Base-by-base conservation (phyloP, 2,113 vertebrate genomes). In the Thinocorus orbignyianus region DNA sequence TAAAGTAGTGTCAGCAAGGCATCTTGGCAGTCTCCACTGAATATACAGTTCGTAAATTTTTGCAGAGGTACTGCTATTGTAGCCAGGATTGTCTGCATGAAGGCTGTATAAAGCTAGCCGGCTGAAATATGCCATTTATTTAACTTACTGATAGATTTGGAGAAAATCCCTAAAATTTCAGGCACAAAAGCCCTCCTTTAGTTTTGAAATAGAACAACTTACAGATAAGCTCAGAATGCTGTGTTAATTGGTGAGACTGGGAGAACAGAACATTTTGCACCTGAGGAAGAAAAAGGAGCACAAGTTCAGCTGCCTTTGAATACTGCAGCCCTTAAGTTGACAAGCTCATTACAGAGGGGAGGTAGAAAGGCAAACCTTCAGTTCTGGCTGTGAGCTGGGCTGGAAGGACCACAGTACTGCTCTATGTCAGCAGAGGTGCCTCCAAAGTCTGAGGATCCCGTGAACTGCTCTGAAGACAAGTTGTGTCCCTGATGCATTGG, bases 1-100 rank as follows among this genome's bases (percentile, higher is more conserved):
- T 95, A 66, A 92, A 92, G 31, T 24, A 78, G 52, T 74, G 74
- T 90, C 88, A 93, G 52, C 62, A 92, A 93, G 65, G 37, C 42
- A 83, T 81, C 78, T 69, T 73, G 91, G 64, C 64, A 90, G 68
- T 51, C 74, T 80, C 54, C 55, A 52, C 31, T 15, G 37, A 94
- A 42, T 19, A 88, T 12, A 70, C 11, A 77, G 30, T 48, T 81
- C 2, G 9, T 37, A 80, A 70, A 73, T 92, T 91, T 92, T 82
- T 91, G 37, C 86, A 77, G 44, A 86, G 46, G 7, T 77, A 20
- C 22, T 74, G 39, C 46, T 62, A 65, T 10, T 71, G 41, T 44
- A 92, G 74, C n/a, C 76, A 78, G 60, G 42, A 81, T 73, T 51
- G 18, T n/a, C 39, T 3, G 6, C 44, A 22, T 58, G 55, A 58